Evolutionary conservation across 2,888 invertebrate species (phyloP).

Genomic region (Agrochola lychnidis): DNA sequence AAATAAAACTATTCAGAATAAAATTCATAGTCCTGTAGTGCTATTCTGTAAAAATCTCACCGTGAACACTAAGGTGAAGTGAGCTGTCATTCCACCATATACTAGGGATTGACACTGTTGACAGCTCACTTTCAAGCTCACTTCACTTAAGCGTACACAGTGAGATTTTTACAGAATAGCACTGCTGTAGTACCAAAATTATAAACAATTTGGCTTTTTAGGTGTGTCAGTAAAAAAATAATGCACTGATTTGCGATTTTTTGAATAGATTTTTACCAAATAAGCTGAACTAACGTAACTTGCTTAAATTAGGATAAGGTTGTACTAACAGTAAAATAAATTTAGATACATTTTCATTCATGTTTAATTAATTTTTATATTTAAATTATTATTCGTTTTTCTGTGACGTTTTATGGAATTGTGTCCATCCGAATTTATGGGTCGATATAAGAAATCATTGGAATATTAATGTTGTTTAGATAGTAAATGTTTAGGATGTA

Average conservation of each 20-base stretch:
- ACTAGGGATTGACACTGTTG: too few species aligned
- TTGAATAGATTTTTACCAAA: constrained; percentile 72
- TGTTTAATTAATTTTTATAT: constrained; percentile 55
- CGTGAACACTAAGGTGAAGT: too few species aligned
- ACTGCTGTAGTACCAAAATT: constrained; percentile 55
- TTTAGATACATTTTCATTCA: constrained; percentile 46
- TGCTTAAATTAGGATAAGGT: constrained; percentile 73
- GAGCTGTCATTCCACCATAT: too few species aligned
- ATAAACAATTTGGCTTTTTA: constrained; percentile 81
- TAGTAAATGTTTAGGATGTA: constrained; percentile 41
- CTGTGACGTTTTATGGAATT: constrained; percentile 40
- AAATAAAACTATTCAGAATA: constrained; percentile 36
- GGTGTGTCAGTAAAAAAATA: constrained; percentile 65
- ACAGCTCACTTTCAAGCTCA: too few species aligned
- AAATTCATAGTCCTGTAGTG: constrained; percentile 53
- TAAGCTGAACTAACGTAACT: constrained; percentile 71
- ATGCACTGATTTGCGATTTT: constrained; percentile 70
- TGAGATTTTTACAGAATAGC: too few species aligned
- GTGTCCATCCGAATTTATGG: constrained; percentile 43
- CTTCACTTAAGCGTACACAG: too few species aligned
- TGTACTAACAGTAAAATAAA: constrained; percentile 69
- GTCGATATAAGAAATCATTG: constrained; percentile 30
- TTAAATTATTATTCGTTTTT: constrained; percentile 64
- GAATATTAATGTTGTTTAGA: constrained; percentile 52
- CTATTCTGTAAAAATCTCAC: too few species aligned